phyloP scores from a whole-genome alignment of 1,140 invertebrate genomes.

The Drosophila pseudoobscura region DNA sequence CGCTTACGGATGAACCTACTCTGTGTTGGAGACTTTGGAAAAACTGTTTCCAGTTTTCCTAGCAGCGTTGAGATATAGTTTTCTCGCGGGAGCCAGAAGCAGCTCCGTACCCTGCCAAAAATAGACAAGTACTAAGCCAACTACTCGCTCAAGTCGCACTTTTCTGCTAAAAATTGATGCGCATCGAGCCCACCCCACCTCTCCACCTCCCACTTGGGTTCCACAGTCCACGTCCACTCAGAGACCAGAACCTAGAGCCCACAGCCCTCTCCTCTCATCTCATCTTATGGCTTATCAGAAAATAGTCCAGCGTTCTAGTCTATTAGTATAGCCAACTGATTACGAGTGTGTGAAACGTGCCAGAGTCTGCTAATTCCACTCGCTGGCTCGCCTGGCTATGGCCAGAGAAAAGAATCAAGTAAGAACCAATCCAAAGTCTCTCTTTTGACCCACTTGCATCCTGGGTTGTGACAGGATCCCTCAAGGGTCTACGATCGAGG shows the following conservation, averaged over 20 bases:
- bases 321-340: slow-evolving; percentile 26
- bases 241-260: background rate
- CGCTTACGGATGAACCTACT: no score
- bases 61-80: slow-evolving; percentile 6
- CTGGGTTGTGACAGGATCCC: background rate
- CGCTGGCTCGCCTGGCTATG: background rate
- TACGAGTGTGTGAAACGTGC: slow-evolving; percentile 47
- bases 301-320: slow-evolving; percentile 36
- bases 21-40: slow-evolving; percentile 17
- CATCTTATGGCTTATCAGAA: slow-evolving; percentile 57
- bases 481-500: background rate
- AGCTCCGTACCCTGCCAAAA: slow-evolving; percentile 64
- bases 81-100: slow-evolving; percentile 62
- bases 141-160: slow-evolving; percentile 56
- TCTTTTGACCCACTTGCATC: slow-evolving; percentile 3
- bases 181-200: slow-evolving; percentile 10
- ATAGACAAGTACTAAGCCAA: slow-evolving; percentile 73
- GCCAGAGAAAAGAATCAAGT: background rate
- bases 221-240: slow-evolving; percentile 52
- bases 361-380: background rate
- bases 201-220: slow-evolving; percentile 34
- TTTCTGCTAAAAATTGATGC: slow-evolving; percentile 68
- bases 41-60: slow-evolving; percentile 38
- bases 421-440: no score
- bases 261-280: slow-evolving; percentile 12